Percentiles rank a stretch among this genome's conserved stretches.
Conservation (phyloP, 1,140 invertebrate species). For the Hestina assimilis region DNA sequence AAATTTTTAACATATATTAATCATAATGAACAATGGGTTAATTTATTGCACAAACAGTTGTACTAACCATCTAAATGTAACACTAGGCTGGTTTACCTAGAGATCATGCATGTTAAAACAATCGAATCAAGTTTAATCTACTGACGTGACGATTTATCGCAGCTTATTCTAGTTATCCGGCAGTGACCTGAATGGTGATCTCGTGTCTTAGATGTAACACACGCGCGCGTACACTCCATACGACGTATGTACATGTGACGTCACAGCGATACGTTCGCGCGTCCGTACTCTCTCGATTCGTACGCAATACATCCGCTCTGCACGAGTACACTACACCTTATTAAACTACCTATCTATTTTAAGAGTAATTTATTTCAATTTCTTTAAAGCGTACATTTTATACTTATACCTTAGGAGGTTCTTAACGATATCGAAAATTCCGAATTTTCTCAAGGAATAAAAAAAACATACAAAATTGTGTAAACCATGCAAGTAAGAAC, state of each 20-base stretch:
- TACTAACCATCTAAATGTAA: constrained; percentile 63
- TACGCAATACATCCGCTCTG: constrained; percentile 39
- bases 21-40: constrained; percentile 58
- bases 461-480: constrained; percentile 27
- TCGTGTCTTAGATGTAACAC: constrained; percentile 21
- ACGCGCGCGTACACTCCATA: neutral
- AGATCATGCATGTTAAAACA: constrained; percentile 43
- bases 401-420: constrained; percentile 69
- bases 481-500: constrained; percentile 24
- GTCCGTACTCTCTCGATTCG: neutral
- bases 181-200: constrained; percentile 62
- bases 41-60: constrained; percentile 72
- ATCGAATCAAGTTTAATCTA: constrained; percentile 52
- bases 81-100: constrained; percentile 56
- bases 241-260: too few species aligned
- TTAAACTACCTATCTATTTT: constrained; percentile 71
- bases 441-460: constrained; percentile 34
- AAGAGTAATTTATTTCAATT: constrained; percentile 73
- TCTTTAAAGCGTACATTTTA: constrained; percentile 79
- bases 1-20: constrained; percentile 53
- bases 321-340: constrained; percentile 67
- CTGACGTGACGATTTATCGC: constrained; percentile 50
- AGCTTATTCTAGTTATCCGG: constrained; percentile 59
- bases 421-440: constrained; percentile 56
- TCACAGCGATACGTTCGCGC: neutral